phyloP scores from a whole-genome alignment of 1,140 invertebrate genomes.

The Aphidius gifuensis region DNA sequence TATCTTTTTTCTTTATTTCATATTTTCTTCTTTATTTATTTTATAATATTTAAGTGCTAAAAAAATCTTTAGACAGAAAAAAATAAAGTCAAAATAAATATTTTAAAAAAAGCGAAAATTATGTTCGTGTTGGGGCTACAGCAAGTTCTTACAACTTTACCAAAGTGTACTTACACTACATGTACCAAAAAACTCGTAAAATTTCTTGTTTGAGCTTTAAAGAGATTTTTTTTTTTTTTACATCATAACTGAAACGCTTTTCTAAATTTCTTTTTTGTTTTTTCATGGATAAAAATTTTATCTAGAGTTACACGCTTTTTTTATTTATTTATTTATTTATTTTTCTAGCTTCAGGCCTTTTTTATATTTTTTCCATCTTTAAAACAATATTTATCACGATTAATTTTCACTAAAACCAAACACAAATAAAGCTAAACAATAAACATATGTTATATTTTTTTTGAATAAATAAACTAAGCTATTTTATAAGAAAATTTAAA shows the following conservation, averaged over 20 bases:
- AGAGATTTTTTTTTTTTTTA: conserved; percentile 9
- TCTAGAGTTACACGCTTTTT: conserved; percentile 11
- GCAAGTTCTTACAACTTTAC: too few species aligned
- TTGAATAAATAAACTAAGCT: too few species aligned
- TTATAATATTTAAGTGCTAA: not conserved
- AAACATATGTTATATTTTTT: too few species aligned
- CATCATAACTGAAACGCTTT: conserved; percentile 13
- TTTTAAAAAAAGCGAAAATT: too few species aligned
- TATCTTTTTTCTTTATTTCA: too few species aligned
- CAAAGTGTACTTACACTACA: too few species aligned
- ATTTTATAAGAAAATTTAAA: too few species aligned
- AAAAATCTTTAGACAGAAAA: too few species aligned
- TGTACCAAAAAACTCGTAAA: conserved; percentile 11
- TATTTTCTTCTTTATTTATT: not conserved
- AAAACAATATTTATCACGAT: conserved; percentile 12
- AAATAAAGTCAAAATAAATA: too few species aligned
- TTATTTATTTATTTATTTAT: not conserved
- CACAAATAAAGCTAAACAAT: too few species aligned
- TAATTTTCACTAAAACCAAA: conserved; percentile 1
- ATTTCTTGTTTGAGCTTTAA: conserved; percentile 13
- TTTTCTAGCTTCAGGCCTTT: conserved; percentile 4
- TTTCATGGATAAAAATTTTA: conserved; percentile 16
- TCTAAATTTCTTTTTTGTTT: conserved; percentile 1
- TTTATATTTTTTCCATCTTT: not conserved
- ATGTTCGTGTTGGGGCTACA: too few species aligned